phyloP scores from a whole-genome alignment of 2,113 vertebrate species.

The Glareola pratincola region DNA sequence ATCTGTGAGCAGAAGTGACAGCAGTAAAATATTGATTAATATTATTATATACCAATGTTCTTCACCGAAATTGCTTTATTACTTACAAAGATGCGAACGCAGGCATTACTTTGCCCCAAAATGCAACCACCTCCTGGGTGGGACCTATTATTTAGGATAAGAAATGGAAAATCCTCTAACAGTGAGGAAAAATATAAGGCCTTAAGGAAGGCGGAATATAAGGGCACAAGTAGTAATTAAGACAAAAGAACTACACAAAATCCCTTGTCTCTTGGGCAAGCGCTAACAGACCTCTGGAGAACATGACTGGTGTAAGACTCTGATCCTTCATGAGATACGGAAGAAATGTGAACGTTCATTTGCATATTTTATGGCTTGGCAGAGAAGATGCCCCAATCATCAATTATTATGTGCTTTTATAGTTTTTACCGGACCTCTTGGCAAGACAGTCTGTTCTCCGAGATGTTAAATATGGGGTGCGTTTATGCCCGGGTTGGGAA shows the following conservation, averaged over 20 bases:
- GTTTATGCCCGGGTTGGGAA: not conserved
- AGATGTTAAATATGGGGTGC: not conserved
- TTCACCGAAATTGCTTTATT: not conserved
- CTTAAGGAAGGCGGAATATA: not conserved
- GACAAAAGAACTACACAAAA: not conserved
- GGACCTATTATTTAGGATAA: not conserved
- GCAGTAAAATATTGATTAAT: constrained; percentile 6
- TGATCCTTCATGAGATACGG: not conserved
- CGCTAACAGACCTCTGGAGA: not conserved
- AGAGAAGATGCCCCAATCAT: not conserved
- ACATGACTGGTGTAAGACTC: not conserved
- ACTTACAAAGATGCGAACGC: not conserved
- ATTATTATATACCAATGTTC: not conserved
- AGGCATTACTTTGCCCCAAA: not conserved
- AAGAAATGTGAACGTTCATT: not conserved
- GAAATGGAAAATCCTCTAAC: not conserved
- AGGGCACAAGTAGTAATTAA: not conserved
- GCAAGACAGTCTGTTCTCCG: not conserved
- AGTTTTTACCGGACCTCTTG: not conserved
- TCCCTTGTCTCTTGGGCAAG: not conserved
- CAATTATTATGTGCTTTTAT: not conserved
- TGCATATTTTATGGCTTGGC: not conserved
- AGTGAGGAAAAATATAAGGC: not conserved
- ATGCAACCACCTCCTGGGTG: not conserved
- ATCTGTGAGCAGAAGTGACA: not conserved